Evolutionary conservation across 2,113 vertebrate species (phyloP), one percentile per base, ranked within the genome.

Genomic region (Campylomormyrus numenius): DNA sequence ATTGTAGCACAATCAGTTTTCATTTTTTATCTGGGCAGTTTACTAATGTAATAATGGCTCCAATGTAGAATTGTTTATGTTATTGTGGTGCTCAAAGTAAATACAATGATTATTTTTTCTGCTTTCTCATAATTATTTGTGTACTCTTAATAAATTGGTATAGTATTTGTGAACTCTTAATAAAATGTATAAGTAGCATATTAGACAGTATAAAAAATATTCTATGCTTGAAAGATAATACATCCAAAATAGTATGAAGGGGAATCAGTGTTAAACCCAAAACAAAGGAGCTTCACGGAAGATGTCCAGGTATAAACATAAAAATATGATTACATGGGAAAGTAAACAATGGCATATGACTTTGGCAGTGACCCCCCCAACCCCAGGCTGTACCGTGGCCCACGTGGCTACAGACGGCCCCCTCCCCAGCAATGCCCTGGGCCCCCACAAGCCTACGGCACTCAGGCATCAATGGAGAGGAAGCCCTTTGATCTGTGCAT

Each of bases 401-500:
- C 70, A 13, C 15, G 3, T 2, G 70, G 35, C 74, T 42, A 35
- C 35, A 42, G 74, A 80, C 15, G 2, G 5, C 35, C 74, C 31
- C 70, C 10, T 31, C 70, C 15, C 27, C 9, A n/a, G 62, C 15
- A 77, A 24, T 11, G 15, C 52, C 89, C n/a, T 45, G 24, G 5
- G 50, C 77, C 42, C 52, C 45, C 66, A 42, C 11, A 70, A 42
- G 7, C 74, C 52, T 52, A 7, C 11, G 8, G 49, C 56, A 15
- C 77, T 58, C 35, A 62, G 85, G 8, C 74, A 49, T 50, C 88
- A 52, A 85, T 48, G 83, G 66, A 31, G 27, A 89, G 90, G 89
- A 89, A 85, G 89, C 48, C 48, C 91, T 92, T 91, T 92, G 91
- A 92, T 92, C 89, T 91, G 70, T 89, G 89, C 89, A 91, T 91